A percentile compares a stretch with the other conserved stretches of the same genome.
Conservation (phyloP, 2,888 invertebrate species). For the Aporophyla lueneburgensis region DNA sequence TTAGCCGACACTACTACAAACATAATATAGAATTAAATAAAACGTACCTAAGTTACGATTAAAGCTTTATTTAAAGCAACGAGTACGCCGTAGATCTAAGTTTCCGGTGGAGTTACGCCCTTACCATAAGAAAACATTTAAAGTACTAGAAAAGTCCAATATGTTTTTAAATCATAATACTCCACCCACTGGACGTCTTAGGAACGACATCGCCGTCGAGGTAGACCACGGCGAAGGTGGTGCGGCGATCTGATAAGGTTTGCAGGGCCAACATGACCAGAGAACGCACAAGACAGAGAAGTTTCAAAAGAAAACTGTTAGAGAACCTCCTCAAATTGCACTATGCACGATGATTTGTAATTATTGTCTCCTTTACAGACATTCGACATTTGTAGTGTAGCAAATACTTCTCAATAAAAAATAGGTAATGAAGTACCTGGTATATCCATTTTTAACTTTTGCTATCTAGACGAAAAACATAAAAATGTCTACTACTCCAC, state of each 20-base stretch:
- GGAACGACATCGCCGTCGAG: too few relatives aligned
- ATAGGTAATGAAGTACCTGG: not conserved
- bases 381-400: not conserved
- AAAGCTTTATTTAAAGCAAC: not conserved
- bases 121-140: not conserved
- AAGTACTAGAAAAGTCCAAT: not conserved
- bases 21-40: not conserved
- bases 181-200: not conserved
- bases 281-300: too few relatives aligned
- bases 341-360: not conserved
- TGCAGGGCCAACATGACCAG: too few relatives aligned
- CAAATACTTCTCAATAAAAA: not conserved
- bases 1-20: not conserved
- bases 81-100: not conserved
- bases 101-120: slow-evolving; percentile 37
- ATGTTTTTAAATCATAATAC: not conserved
- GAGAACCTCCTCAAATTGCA: too few relatives aligned
- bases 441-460: not conserved
- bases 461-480: too few relatives aligned
- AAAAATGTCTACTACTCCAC: not conserved
- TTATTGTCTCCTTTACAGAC: not conserved
- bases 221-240: too few relatives aligned
- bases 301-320: too few relatives aligned
- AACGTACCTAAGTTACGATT: not conserved
- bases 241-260: too few relatives aligned